These are phyloP conservation scores for Oreohelix idahoensis DNA, from an alignment of 1,140 invertebrate genomes.

Conservation along the genomic window DNA sequence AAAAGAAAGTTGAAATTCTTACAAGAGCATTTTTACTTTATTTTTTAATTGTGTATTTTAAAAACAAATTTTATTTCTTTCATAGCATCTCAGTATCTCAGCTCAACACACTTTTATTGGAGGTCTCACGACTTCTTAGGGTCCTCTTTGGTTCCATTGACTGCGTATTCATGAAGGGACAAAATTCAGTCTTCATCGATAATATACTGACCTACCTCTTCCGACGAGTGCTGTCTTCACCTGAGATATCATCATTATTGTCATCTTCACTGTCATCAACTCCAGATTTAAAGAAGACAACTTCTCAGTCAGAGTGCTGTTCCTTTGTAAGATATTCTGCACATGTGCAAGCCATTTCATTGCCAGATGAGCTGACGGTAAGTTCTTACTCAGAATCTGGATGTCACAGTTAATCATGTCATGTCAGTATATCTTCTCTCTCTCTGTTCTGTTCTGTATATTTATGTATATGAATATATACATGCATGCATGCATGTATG, in stretches of 20 bases:
- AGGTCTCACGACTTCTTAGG: slow-evolving; percentile 48
- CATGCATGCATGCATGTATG: too few species aligned
- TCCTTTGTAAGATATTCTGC: slow-evolving; percentile 20
- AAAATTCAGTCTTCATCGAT: slow-evolving; percentile 34
- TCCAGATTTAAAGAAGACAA: not conserved
- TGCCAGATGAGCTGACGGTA: slow-evolving; percentile 44
- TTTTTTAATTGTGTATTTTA: not conserved
- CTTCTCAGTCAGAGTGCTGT: not conserved
- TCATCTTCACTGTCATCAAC: slow-evolving; percentile 1
- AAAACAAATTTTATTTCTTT: slow-evolving; percentile 17
- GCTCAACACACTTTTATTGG: slow-evolving; percentile 44
- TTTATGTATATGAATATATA: too few species aligned
- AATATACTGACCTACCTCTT: slow-evolving; percentile 39
- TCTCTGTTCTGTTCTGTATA: too few species aligned
- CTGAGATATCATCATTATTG: not conserved
- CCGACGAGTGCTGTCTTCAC: not conserved
- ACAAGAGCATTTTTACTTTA: too few species aligned
- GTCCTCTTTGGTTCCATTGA: slow-evolving; percentile 54
- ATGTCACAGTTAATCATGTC: not conserved
- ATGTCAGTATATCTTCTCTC: too few species aligned
- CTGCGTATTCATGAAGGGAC: slow-evolving; percentile 40
- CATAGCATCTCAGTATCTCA: slow-evolving; percentile 37
- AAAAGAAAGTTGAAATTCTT: not conserved
- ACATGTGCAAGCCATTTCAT: slow-evolving; percentile 1
- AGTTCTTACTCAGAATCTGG: not conserved